Conservation (phyloP, 2,888 invertebrate species). For the Dryadula phaetusa region DNA sequence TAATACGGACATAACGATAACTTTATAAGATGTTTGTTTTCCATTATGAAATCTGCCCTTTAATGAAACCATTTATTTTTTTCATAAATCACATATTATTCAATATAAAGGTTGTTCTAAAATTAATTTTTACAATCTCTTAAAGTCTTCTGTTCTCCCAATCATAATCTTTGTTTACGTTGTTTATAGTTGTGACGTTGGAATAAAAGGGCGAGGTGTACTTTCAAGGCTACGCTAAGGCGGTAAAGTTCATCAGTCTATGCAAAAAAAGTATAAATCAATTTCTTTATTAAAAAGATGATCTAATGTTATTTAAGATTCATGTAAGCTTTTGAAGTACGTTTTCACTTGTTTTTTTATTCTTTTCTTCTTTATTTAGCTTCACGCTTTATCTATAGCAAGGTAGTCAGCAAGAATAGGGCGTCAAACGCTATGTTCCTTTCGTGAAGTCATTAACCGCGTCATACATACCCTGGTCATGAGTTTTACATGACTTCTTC, state of each 20-base stretch:
- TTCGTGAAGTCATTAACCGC: no score
- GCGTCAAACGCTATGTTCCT: no score
- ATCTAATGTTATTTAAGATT: background rate
- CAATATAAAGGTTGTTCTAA: constrained; percentile 9
- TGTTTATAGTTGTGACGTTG: background rate
- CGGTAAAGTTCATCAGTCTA: constrained; percentile 13
- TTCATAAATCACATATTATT: background rate
- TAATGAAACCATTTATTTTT: background rate
- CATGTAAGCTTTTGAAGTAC: background rate
- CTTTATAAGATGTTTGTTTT: background rate
- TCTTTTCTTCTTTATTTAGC: no score
- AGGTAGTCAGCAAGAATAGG: no score
- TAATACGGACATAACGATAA: no score
- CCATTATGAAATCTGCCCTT: background rate
- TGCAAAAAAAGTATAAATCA: constrained; percentile 1
- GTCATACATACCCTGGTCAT: no score
- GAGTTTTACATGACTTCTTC: no score
- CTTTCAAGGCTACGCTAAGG: constrained; percentile 7
- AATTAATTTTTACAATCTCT: constrained; percentile 17
- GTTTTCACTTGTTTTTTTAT: no score
- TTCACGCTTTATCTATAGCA: no score
- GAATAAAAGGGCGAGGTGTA: constrained; percentile 13
- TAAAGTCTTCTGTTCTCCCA: background rate
- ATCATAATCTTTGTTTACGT: constrained; percentile 2
- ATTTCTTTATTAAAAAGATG: background rate